A percentile compares a stretch with the other conserved stretches of the same genome.
phyloP scores from a whole-genome alignment of 2,797 vertebrate species.

The Anniella stebbinsi region DNA sequence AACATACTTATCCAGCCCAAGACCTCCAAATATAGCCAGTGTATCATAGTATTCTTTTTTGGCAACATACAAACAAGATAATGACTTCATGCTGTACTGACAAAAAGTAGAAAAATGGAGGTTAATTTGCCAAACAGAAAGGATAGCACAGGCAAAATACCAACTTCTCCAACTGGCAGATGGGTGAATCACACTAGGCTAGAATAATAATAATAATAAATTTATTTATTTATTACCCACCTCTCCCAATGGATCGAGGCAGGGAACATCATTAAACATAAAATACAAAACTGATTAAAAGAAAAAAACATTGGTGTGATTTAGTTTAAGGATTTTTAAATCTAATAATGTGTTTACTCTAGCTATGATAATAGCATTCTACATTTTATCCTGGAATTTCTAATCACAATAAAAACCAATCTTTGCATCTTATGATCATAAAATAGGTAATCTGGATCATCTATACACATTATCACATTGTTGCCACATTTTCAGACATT shows the following conservation, averaged over 20 bases:
- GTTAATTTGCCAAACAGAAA: background rate
- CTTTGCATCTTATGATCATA: background rate
- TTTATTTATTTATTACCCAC: too few species aligned
- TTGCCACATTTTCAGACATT: too few species aligned
- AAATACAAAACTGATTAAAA: too few species aligned
- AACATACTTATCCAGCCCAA: background rate
- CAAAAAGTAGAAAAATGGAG: background rate
- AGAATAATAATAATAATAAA: too few species aligned
- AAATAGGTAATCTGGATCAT: background rate
- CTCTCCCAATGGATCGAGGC: too few species aligned
- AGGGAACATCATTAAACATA: too few species aligned
- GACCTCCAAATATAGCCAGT: too few species aligned
- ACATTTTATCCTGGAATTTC: background rate
- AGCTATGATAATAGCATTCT: background rate
- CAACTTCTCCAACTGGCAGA: background rate
- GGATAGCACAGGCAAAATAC: too few species aligned
- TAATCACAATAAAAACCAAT: background rate
- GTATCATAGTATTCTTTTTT: background rate
- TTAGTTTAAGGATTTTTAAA: background rate
- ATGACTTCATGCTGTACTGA: background rate
- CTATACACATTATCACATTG: background rate
- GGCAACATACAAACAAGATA: background rate
- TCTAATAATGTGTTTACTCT: too few species aligned
- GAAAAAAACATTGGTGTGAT: background rate
- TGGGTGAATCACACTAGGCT: background rate